Evolutionary conservation across 2,888 invertebrate species (phyloP).

Genomic region (Drosophila koepferae): DNA sequence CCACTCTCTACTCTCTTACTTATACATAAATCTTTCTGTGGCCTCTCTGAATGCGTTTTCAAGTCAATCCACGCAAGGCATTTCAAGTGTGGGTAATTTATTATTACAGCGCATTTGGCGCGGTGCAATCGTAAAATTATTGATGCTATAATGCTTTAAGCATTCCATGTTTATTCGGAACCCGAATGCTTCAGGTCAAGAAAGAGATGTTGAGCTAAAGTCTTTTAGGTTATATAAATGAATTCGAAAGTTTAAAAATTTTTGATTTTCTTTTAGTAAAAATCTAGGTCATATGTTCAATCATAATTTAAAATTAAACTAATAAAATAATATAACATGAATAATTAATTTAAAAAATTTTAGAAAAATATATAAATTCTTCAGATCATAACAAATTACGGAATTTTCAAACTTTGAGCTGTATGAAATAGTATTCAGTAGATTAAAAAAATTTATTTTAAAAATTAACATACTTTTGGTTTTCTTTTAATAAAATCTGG

Average conservation of each 20-base stretch:
- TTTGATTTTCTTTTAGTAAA: not conserved
- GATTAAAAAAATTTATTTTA: no score
- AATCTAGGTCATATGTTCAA: not conserved
- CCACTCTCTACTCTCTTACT: not conserved
- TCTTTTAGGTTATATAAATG: not conserved
- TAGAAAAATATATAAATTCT: no score
- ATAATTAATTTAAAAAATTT: no score
- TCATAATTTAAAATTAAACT: not conserved
- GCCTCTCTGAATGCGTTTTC: constrained; percentile 34
- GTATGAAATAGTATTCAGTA: no score
- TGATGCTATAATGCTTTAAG: not conserved
- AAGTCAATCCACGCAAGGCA: constrained; percentile 40
- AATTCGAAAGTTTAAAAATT: not conserved
- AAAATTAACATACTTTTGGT: no score
- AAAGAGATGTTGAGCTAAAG: not conserved
- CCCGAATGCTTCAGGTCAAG: not conserved
- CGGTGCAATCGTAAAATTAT: constrained; percentile 30
- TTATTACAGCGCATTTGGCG: constrained; percentile 18
- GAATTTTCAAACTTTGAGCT: no score
- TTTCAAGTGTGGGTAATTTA: constrained; percentile 43
- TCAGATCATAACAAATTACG: no score
- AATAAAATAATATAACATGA: no score
- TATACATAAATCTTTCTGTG: constrained; percentile 43
- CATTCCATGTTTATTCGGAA: not conserved
- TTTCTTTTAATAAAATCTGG: no score